Percentiles rank a stretch among this genome's conserved stretches.
Conservation (phyloP, 2,888 invertebrate species). For the Tricholauxania praeusta region DNA sequence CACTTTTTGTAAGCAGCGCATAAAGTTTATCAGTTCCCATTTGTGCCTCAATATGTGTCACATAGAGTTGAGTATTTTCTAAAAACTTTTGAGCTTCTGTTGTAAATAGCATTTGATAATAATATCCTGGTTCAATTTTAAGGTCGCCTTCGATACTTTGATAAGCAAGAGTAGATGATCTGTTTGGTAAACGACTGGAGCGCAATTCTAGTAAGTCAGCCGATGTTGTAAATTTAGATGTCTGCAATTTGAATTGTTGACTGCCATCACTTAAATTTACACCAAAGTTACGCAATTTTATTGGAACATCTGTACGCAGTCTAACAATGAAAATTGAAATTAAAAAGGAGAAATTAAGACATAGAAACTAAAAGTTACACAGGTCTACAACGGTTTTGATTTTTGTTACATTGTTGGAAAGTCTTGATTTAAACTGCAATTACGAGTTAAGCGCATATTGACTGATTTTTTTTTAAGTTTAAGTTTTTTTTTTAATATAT, state of each 20-base stretch:
- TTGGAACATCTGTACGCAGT: conserved; percentile 64
- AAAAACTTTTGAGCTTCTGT: conserved; percentile 65
- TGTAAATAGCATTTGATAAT: conserved; percentile 63
- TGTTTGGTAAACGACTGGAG: conserved; percentile 30
- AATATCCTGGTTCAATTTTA: conserved; percentile 62
- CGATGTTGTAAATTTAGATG: conserved; percentile 58
- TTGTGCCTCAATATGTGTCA: conserved; percentile 61
- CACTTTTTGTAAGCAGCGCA: conserved; percentile 60
- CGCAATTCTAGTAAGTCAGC: conserved; percentile 56
- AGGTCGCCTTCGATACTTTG: conserved; percentile 60
- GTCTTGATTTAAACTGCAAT: too few species aligned
- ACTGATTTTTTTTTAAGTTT: too few species aligned
- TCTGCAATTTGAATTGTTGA: conserved; percentile 61
- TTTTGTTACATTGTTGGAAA: neutral
- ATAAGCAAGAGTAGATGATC: conserved; percentile 1
- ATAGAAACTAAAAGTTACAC: neutral
- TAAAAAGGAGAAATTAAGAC: neutral
- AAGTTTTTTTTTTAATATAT: too few species aligned
- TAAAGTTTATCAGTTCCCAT: conserved; percentile 65
- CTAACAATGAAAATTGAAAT: conserved; percentile 47
- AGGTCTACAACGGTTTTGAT: neutral
- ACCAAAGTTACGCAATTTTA: conserved; percentile 62
- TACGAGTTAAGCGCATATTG: too few species aligned
- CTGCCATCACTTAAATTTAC: conserved; percentile 62
- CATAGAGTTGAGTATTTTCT: conserved; percentile 66